Evolutionary conservation across 2,888 invertebrate species (phyloP).

Genomic region (Proisotoma minuta): DNA sequence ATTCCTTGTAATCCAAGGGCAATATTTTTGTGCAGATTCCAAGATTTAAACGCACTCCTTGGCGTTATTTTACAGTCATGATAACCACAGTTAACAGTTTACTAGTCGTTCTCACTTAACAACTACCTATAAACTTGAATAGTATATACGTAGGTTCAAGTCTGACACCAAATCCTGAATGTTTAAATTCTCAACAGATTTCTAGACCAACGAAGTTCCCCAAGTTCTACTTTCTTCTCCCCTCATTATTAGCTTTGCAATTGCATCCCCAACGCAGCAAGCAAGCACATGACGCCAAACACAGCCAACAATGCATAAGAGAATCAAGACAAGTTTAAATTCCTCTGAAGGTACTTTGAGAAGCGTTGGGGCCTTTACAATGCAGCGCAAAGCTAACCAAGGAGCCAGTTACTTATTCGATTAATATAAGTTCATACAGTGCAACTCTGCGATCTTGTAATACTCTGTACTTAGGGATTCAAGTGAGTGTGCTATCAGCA

Average conservation of each 20-base stretch:
- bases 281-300: no score
- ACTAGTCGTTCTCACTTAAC: not conserved
- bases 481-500: no score
- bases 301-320: not conserved
- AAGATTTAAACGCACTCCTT: not conserved
- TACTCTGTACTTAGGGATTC: no score
- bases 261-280: slow-evolving; percentile 1
- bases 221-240: slow-evolving; percentile 48
- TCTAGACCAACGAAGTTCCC: slow-evolving; percentile 46
- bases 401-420: no score
- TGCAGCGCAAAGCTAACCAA: not conserved
- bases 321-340: slow-evolving; percentile 2
- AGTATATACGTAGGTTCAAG: slow-evolving; percentile 20
- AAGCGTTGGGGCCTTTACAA: not conserved
- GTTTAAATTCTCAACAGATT: slow-evolving; percentile 45
- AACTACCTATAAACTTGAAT: not conserved
- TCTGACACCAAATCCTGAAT: slow-evolving; percentile 47
- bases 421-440: no score
- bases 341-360: not conserved
- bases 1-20: not conserved
- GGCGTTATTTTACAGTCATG: not conserved
- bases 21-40: not conserved
- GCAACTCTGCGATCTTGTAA: no score
- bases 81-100: not conserved
- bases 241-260: slow-evolving; percentile 24